Percentiles rank a stretch among this genome's conserved stretches.
phyloP scores from a whole-genome alignment of 2,113 vertebrate species.

The Clarias macrocephalus region DNA sequence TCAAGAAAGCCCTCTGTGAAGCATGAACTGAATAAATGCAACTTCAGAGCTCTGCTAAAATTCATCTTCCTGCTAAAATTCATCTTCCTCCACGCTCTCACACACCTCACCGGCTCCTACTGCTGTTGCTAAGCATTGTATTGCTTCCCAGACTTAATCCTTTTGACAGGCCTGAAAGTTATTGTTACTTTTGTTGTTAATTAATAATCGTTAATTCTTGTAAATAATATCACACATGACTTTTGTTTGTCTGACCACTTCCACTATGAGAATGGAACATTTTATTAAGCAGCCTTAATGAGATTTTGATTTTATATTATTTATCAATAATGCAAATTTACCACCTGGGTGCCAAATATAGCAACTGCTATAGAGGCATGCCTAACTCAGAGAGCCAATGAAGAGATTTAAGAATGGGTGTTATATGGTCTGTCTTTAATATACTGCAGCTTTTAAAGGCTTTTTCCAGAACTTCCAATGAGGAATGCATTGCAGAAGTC shows the following conservation, averaged over 20 bases:
- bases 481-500: too few relatives aligned
- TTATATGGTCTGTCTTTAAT: too few relatives aligned
- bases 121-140: neutral
- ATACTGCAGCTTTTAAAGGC: too few relatives aligned
- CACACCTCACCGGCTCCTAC: neutral
- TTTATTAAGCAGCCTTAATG: neutral
- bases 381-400: neutral
- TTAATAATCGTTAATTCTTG: neutral
- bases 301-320: neutral
- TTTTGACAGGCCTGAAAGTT: neutral
- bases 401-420: too few relatives aligned
- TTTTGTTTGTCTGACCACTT: neutral
- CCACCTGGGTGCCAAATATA: neutral
- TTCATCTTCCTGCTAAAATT: too few relatives aligned
- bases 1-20: too few relatives aligned
- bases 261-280: neutral
- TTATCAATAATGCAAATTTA: neutral
- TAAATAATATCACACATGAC: neutral
- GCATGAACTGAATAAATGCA: too few relatives aligned
- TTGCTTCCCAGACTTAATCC: neutral
- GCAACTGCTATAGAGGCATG: neutral
- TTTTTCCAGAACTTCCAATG: too few relatives aligned
- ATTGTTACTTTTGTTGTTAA: neutral
- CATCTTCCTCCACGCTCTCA: too few relatives aligned
- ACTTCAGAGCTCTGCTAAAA: too few relatives aligned